These are phyloP conservation scores for Diplazon laetatorius DNA, from an alignment of 2,888 invertebrate species.

Conservation along the genomic window DNA sequence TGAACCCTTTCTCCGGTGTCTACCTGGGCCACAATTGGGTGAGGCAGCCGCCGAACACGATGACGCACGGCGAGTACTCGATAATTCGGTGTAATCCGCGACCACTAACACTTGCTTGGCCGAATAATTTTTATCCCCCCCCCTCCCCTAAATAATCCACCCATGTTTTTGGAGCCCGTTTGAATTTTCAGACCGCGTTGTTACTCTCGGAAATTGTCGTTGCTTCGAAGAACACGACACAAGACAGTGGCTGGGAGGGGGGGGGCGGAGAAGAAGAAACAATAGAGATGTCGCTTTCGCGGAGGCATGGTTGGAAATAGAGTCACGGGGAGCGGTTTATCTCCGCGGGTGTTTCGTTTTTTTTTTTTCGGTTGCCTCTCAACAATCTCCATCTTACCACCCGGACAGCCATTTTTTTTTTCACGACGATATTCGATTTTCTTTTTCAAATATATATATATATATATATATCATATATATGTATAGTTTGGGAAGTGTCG, in stretches of 20 bases:
- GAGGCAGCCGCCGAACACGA: background rate
- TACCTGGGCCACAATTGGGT: constrained; percentile 45
- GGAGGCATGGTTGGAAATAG: constrained; percentile 48
- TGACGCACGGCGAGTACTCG: constrained; percentile 8
- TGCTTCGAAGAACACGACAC: background rate
- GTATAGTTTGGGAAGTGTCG: background rate
- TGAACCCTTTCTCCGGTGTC: constrained; percentile 43
- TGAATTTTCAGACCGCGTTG: background rate
- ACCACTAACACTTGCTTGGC: too few species aligned
- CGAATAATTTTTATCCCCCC: too few species aligned
- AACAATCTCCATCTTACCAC: constrained; percentile 28
- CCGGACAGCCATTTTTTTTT: constrained; percentile 45
- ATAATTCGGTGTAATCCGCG: too few species aligned
- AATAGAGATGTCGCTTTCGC: constrained; percentile 16
- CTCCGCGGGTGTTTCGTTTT: constrained; percentile 50
- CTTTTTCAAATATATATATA: too few species aligned
- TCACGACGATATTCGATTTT: constrained; percentile 11
- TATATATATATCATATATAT: too few species aligned
- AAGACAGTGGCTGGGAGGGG: too few species aligned
- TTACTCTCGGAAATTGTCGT: background rate
- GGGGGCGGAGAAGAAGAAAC: background rate
- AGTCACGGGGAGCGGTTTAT: constrained; percentile 7
- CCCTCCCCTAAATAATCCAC: too few species aligned
- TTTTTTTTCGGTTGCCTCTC: background rate
- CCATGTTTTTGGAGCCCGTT: background rate